Evolutionary conservation across 2,888 invertebrate genomes (phyloP).

Genomic region (Kryphioiulus occultus): DNA sequence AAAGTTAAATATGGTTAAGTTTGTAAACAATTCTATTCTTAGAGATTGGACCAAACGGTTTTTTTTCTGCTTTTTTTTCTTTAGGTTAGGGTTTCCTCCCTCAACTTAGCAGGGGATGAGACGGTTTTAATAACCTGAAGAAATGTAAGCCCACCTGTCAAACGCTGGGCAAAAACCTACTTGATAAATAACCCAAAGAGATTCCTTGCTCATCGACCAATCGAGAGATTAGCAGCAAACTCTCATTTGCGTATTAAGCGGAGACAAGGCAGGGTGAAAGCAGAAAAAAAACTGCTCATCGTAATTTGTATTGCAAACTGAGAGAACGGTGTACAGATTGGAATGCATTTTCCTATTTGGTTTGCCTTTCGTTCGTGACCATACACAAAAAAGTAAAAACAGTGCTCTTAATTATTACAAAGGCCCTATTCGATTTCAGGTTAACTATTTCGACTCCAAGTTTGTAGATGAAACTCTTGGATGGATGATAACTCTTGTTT

Average conservation of each 20-base stretch:
- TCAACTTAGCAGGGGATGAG: slow-evolving; percentile 32
- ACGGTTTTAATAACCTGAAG: slow-evolving; percentile 21
- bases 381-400: neutral
- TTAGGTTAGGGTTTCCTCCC: slow-evolving; percentile 25
- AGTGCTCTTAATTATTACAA: neutral
- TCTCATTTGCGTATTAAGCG: slow-evolving; percentile 24
- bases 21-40: slow-evolving; percentile 17
- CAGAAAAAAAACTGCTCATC: neutral
- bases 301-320: slow-evolving; percentile 20
- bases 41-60: neutral
- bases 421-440: neutral
- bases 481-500: too few species aligned
- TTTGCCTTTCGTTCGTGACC: neutral
- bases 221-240: neutral
- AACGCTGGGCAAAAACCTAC: slow-evolving; percentile 7
- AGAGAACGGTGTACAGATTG: neutral
- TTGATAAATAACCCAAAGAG: slow-evolving; percentile 36
- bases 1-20: slow-evolving; percentile 22
- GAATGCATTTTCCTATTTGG: neutral
- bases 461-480: too few species aligned
- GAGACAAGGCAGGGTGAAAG: neutral
- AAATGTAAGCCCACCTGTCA: slow-evolving; percentile 36
- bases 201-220: slow-evolving; percentile 36
- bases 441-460: too few species aligned
- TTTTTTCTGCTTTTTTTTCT: neutral